These are phyloP conservation scores for Crossocerus cetratus DNA, from an alignment of 2,888 invertebrate genomes.

Conservation along the genomic window DNA sequence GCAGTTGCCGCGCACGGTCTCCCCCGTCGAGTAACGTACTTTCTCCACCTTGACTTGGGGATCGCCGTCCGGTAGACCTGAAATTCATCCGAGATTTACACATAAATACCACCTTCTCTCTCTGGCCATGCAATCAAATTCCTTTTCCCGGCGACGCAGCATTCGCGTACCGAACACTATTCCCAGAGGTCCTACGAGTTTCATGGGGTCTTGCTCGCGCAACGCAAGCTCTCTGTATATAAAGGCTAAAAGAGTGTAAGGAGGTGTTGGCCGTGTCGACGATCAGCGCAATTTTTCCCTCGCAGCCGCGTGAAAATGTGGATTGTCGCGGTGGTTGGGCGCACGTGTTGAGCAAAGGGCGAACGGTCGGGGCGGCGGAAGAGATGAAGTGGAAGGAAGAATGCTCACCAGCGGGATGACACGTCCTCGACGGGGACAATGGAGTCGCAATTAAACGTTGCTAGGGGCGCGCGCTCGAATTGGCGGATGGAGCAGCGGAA, in stretches of 20 bases:
- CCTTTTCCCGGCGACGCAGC: background rate
- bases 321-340: background rate
- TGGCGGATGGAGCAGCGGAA: background rate
- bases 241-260: background rate
- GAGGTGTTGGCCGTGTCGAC: background rate
- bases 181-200: background rate
- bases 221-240: too few species aligned
- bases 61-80: slow-evolving; percentile 84
- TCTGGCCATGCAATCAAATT: background rate
- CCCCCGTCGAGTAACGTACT: slow-evolving; percentile 84
- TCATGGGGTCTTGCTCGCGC: background rate
- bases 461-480: background rate
- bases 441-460: background rate
- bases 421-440: background rate
- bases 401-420: too few species aligned
- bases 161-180: background rate
- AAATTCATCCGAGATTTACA: slow-evolving; percentile 60
- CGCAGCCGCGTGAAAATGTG: background rate
- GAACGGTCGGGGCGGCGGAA: background rate
- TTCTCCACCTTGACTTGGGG: slow-evolving; percentile 84
- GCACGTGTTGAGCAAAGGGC: background rate
- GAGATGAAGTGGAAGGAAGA: background rate
- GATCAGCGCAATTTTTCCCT: background rate
- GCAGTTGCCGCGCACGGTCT: slow-evolving; percentile 83
- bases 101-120: background rate